Evolutionary conservation across 1,140 invertebrate species (phyloP).

Genomic region (Linepithema humile): DNA sequence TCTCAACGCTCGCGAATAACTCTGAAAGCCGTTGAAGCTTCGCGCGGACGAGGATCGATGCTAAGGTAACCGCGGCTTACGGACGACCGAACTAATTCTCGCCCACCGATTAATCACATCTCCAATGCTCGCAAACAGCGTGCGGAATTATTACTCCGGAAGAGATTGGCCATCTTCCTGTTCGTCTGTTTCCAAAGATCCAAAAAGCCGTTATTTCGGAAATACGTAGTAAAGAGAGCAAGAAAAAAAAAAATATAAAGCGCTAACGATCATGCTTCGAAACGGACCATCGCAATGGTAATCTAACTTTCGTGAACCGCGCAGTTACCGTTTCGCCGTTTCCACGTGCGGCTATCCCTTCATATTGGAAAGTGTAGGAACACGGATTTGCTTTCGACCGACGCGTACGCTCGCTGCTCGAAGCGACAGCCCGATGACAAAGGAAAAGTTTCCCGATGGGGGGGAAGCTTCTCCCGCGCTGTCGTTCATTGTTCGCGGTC

Average conservation of each 20-base stretch:
- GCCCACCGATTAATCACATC: conserved; percentile 44
- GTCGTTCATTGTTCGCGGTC: conserved; percentile 24
- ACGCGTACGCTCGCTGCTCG: conserved; percentile 27
- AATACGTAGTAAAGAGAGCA: not conserved
- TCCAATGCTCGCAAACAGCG: not conserved
- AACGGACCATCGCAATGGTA: conserved; percentile 19
- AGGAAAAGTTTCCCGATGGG: conserved; percentile 52
- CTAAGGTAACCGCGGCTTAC: conserved; percentile 54
- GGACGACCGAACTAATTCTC: conserved; percentile 45
- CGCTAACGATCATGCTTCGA: not conserved
- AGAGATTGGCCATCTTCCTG: not conserved
- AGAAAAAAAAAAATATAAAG: not conserved
- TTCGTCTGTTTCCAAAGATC: not conserved
- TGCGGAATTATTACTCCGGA: conserved; percentile 10
- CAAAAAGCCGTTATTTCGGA: not conserved
- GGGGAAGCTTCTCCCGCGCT: conserved; percentile 21
- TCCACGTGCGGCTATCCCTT: conserved; percentile 23
- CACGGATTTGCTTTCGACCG: conserved; percentile 57
- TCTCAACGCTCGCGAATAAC: conserved; percentile 56
- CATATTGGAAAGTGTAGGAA: conserved; percentile 53
- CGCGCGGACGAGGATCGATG: conserved; percentile 53
- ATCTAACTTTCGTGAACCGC: conserved; percentile 38
- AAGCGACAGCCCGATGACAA: conserved; percentile 47
- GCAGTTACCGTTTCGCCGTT: conserved; percentile 39
- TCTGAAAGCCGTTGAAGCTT: conserved; percentile 56